phyloP scores from a whole-genome alignment of 2,888 invertebrate genomes.

The Lysandra coridon region DNA sequence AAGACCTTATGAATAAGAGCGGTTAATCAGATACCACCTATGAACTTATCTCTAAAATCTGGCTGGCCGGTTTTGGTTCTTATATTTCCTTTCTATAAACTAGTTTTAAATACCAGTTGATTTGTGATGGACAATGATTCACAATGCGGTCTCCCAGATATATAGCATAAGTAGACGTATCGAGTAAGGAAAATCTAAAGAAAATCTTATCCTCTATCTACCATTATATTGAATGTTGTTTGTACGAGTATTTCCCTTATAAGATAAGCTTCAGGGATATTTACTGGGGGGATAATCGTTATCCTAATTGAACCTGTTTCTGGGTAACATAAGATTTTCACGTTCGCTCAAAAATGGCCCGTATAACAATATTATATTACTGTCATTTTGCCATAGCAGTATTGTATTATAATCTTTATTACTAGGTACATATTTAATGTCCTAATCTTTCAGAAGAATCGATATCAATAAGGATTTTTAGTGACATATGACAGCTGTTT shows the following conservation, averaged over 20 bases:
- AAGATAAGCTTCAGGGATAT: constrained; percentile 7
- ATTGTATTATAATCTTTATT: not conserved
- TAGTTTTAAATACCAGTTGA: no score
- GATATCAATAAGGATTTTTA: no score
- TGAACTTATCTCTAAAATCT: no score
- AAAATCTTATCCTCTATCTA: not conserved
- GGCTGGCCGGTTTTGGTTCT: no score
- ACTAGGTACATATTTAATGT: not conserved
- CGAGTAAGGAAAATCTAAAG: not conserved
- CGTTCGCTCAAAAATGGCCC: not conserved
- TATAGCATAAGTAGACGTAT: not conserved
- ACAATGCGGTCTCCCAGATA: not conserved
- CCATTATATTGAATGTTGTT: not conserved
- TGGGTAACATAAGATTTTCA: not conserved
- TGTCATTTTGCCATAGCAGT: not conserved
- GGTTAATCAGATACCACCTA: no score
- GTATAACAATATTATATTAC: not conserved
- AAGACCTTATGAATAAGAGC: no score
- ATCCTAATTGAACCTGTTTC: not conserved
- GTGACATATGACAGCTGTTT: no score
- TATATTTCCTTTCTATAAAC: no score
- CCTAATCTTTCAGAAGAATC: no score
- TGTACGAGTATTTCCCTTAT: not conserved
- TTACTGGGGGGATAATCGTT: not conserved
- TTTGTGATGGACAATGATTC: no score